Conservation (phyloP, 2,888 invertebrate genomes). For the Apocheima hispidaria region DNA sequence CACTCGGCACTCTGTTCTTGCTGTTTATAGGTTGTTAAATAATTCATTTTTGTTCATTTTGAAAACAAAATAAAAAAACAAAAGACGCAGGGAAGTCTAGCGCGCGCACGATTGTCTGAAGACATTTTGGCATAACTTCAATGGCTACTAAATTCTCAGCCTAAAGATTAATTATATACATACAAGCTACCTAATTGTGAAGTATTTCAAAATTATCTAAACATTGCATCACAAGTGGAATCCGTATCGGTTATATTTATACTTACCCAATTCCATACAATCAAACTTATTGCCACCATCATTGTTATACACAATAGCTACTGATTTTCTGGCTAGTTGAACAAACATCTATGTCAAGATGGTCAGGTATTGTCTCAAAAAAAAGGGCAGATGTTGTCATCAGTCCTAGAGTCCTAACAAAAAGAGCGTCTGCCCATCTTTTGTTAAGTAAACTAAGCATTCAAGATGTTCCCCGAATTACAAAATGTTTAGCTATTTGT, state of each 20-base stretch:
- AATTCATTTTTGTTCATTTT: too few relatives aligned
- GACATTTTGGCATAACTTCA: too few relatives aligned
- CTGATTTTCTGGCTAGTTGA: constrained; percentile 84
- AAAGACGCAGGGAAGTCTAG: too few relatives aligned
- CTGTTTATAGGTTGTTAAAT: too few relatives aligned
- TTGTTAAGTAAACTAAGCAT: constrained; percentile 81
- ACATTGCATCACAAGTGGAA: constrained; percentile 62
- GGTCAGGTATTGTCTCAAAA: constrained; percentile 66
- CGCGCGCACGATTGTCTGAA: too few relatives aligned
- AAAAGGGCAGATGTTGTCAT: constrained; percentile 81
- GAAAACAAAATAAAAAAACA: too few relatives aligned
- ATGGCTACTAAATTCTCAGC: too few relatives aligned
- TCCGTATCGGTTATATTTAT: constrained; percentile 48
- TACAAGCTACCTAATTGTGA: too few relatives aligned
- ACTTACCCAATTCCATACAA: constrained; percentile 62
- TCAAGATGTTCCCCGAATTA: constrained; percentile 82
- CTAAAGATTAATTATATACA: too few relatives aligned
- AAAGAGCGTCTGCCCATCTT: constrained; percentile 67
- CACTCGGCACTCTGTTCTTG: too few relatives aligned
- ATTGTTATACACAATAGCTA: constrained; percentile 68
- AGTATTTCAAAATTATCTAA: background rate
- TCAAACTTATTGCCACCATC: constrained; percentile 71
- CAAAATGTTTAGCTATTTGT: constrained; percentile 85
- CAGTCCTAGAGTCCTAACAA: constrained; percentile 68
- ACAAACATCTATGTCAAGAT: constrained; percentile 81